Percentiles rank a stretch among this genome's conserved stretches.
Conservation (phyloP, 1,140 invertebrate genomes). For the Brachionus paranguensis region DNA sequence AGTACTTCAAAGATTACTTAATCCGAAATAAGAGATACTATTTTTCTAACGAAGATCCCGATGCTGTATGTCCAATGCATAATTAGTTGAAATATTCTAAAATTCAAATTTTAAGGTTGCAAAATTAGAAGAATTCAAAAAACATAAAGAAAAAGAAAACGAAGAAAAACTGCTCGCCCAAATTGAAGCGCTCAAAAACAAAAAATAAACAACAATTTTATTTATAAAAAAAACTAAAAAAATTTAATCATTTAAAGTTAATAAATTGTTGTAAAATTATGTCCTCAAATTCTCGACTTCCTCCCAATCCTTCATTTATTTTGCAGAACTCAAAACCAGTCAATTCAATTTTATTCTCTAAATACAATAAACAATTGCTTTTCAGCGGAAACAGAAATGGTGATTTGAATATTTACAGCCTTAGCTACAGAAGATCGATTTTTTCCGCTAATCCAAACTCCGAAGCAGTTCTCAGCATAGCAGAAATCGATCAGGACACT, state of each 20-base stretch:
- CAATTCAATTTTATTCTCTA: not conserved
- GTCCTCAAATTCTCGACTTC: not conserved
- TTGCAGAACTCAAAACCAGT: constrained; percentile 23
- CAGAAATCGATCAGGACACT: not conserved
- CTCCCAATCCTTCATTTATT: constrained; percentile 4
- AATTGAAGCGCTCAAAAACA: constrained; percentile 38
- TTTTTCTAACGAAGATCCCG: constrained; percentile 26
- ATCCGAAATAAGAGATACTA: constrained; percentile 29
- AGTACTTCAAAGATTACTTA: constrained; percentile 38
- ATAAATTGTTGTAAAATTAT: not conserved
- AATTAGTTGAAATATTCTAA: not conserved
- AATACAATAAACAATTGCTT: not conserved
- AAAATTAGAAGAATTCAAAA: constrained; percentile 33
- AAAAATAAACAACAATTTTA: not conserved
- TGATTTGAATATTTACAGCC: constrained; percentile 24
- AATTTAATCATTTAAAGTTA: not conserved
- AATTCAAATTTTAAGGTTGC: constrained; percentile 11
- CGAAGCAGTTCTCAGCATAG: not conserved
- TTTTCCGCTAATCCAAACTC: not conserved
- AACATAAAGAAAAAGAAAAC: constrained; percentile 10
- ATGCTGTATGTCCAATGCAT: not conserved
- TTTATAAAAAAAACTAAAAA: not conserved
- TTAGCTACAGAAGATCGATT: not conserved
- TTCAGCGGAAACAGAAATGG: constrained; percentile 2
- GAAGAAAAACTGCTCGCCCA: constrained; percentile 15